A percentile compares a stretch with the other conserved stretches of the same genome.
These are phyloP conservation scores for Macrotis lagotis DNA, from an alignment of 2,113 vertebrate species.

Conservation along the genomic window DNA sequence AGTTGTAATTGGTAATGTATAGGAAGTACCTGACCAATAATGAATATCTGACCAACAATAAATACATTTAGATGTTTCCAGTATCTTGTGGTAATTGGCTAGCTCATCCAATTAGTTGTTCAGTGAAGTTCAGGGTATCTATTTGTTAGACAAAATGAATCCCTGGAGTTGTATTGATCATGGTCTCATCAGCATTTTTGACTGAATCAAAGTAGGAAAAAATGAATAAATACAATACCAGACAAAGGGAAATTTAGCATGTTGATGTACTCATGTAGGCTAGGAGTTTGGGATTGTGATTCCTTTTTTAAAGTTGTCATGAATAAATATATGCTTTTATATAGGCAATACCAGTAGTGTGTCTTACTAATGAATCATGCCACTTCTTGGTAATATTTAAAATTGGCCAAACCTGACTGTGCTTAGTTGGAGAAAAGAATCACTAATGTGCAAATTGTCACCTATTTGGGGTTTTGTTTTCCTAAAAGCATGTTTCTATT, in stretches of 20 bases:
- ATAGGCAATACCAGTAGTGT: background rate
- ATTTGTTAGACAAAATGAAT: background rate
- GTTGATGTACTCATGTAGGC: background rate
- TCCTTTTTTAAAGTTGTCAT: conserved; percentile 3
- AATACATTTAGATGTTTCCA: background rate
- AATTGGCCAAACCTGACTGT: background rate
- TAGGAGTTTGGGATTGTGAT: background rate
- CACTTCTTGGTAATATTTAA: background rate
- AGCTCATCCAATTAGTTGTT: background rate
- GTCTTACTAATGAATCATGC: background rate
- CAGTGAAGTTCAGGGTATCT: background rate
- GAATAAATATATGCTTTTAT: background rate
- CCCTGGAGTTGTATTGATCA: background rate
- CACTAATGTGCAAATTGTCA: background rate
- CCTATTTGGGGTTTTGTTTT: background rate
- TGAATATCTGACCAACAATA: background rate
- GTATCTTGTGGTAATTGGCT: background rate
- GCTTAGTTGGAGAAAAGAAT: background rate
- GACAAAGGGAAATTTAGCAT: background rate
- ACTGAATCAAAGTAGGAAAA: background rate
- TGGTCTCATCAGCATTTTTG: conserved; percentile 1
- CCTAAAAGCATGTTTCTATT: background rate
- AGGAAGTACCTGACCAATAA: background rate
- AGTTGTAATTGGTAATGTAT: background rate
- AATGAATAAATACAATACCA: background rate